A percentile compares a stretch with the other conserved stretches of the same genome.
phyloP scores from a whole-genome alignment of 2,113 vertebrate species.

The Sturnus vulgaris region DNA sequence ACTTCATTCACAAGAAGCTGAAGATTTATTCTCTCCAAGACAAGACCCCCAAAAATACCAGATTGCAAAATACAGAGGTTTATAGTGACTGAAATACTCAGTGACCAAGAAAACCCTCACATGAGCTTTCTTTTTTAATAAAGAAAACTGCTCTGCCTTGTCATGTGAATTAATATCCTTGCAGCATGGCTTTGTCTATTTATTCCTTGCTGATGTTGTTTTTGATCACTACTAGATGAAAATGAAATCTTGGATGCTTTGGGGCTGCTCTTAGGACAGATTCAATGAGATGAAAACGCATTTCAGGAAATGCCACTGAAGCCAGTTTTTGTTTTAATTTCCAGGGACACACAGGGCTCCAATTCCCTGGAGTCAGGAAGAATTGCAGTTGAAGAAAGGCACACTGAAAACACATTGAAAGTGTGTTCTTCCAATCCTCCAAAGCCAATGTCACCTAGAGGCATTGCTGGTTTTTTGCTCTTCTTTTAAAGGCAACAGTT shows the following conservation, averaged over 20 bases:
- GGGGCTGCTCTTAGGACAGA: slow-evolving; percentile 19
- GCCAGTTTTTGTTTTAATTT: slow-evolving; percentile 49
- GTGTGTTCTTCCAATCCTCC: background rate
- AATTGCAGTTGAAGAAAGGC: background rate
- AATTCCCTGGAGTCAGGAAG: background rate
- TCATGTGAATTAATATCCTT: slow-evolving; percentile 30
- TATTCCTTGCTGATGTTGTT: slow-evolving; percentile 45
- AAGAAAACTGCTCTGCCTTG: slow-evolving; percentile 11
- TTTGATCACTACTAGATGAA: slow-evolving; percentile 48
- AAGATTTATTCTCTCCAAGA: background rate
- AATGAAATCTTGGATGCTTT: slow-evolving; percentile 47
- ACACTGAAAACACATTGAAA: background rate
- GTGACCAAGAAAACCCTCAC: background rate
- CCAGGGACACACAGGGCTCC: background rate
- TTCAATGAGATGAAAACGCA: background rate
- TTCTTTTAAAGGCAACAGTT: background rate
- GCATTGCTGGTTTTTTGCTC: background rate
- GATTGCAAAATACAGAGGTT: background rate
- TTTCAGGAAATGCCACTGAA: slow-evolving; percentile 35
- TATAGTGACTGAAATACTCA: background rate
- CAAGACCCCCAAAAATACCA: background rate
- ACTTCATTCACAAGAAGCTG: background rate
- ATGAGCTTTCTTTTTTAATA: slow-evolving; percentile 29
- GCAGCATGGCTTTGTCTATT: slow-evolving; percentile 3
- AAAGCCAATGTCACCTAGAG: background rate